Evolutionary conservation across 2,797 vertebrate species (phyloP).

Genomic region (Acanthornis magna): DNA sequence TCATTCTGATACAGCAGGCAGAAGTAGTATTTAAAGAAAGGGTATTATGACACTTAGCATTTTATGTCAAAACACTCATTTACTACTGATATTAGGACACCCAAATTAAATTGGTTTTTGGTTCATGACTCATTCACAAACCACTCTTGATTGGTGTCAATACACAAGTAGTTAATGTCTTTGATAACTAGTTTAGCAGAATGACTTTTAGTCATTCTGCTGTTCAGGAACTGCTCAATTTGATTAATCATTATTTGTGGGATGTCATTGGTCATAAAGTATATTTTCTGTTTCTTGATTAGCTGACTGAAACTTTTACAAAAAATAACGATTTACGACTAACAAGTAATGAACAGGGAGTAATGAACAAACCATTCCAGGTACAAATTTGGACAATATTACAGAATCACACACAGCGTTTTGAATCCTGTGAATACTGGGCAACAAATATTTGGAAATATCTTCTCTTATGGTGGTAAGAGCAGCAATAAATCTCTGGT

Average conservation of each 20-base stretch:
- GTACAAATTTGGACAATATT: background rate
- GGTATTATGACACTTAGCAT: background rate
- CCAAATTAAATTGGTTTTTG: background rate
- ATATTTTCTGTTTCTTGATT: conserved; percentile 24
- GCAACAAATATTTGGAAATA: conserved; percentile 17
- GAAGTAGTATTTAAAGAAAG: background rate
- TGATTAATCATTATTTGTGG: conserved; percentile 3
- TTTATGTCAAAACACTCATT: background rate
- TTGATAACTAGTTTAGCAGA: background rate
- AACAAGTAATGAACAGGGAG: conserved; percentile 9
- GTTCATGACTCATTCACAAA: background rate
- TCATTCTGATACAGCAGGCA: background rate
- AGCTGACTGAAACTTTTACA: conserved; percentile 15
- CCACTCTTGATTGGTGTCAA: background rate
- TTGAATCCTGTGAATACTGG: background rate
- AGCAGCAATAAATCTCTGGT: background rate
- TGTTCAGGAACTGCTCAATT: background rate
- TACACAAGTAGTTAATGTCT: background rate
- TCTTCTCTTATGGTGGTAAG: background rate
- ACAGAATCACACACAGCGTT: background rate
- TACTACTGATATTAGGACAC: background rate
- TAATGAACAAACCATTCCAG: background rate
- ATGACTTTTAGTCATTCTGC: background rate
- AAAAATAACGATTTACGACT: conserved; percentile 26
- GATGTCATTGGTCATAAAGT: background rate